Evolutionary conservation across 2,797 vertebrate genomes (phyloP).

Genomic region (Myotis daubentonii): DNA sequence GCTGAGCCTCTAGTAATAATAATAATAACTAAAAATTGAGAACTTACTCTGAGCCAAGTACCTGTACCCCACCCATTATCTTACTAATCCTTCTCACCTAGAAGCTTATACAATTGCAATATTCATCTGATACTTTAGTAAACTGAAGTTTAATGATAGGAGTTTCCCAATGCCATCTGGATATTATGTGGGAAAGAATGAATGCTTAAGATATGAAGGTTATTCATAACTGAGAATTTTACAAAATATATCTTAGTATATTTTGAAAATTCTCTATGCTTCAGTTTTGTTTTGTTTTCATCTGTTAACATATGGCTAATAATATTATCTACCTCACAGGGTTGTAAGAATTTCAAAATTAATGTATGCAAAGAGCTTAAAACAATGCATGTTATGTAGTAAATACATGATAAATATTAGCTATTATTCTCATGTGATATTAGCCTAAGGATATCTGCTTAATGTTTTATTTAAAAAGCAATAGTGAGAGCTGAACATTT

Average conservation of each 20-base stretch:
- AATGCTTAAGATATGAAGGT: neutral
- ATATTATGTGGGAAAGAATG: neutral
- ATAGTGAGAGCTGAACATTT: neutral
- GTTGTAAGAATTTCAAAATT: slow-evolving; percentile 5
- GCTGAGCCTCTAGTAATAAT: neutral
- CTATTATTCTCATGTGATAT: neutral
- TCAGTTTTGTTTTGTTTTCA: neutral
- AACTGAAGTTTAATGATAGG: neutral
- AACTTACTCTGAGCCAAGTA: neutral
- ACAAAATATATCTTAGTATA: neutral
- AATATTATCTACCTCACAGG: neutral
- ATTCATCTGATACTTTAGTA: neutral
- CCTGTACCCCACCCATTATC: neutral
- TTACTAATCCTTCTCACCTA: neutral
- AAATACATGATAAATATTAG: neutral
- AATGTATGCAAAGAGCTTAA: neutral
- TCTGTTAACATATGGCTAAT: neutral
- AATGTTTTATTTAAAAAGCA: neutral
- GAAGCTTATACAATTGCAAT: neutral
- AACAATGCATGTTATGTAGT: too few species aligned
- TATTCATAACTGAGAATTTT: neutral
- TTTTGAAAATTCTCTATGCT: neutral
- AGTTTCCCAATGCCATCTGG: neutral
- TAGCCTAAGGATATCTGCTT: neutral
- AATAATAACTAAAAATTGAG: neutral